These are phyloP conservation scores for Porites lutea DNA, from an alignment of 64 coral and sea anemone genomes.

Conservation along the genomic window DNA sequence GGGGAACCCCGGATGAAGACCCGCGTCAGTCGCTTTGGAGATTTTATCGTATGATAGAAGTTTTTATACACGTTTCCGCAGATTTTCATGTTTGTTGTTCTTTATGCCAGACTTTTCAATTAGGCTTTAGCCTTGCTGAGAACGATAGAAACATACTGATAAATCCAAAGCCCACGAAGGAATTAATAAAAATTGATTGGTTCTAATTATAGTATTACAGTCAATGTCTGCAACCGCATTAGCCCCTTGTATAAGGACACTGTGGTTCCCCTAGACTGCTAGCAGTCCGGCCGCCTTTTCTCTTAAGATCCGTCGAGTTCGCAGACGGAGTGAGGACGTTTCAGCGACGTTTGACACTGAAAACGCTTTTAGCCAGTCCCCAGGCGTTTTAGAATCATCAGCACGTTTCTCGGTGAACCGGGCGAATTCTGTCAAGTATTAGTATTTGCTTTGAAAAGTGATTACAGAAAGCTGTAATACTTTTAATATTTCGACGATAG, in stretches of 20 bases:
- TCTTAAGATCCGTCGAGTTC: not conserved
- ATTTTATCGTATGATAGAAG: not conserved
- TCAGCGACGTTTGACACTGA: too few relatives aligned
- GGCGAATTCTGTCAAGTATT: too few relatives aligned
- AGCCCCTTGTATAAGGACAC: not conserved
- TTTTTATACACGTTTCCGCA: not conserved
- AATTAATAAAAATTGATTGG: not conserved
- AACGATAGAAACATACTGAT: not conserved
- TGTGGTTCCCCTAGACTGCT: not conserved
- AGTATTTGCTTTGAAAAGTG: too few relatives aligned
- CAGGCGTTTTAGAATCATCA: too few relatives aligned
- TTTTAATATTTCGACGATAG: not conserved
- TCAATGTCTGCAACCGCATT: not conserved
- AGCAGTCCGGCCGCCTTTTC: not conserved
- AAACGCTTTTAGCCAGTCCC: too few relatives aligned
- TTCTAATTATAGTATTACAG: not conserved
- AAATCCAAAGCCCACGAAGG: not conserved
- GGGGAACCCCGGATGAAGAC: too few relatives aligned
- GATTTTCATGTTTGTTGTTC: not conserved
- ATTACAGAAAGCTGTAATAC: too few relatives aligned
- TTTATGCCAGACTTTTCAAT: slow-evolving; percentile 6
- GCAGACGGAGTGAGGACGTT: too few relatives aligned
- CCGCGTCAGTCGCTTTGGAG: not conserved
- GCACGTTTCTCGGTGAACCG: too few relatives aligned
- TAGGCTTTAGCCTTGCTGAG: not conserved